Percentiles rank a stretch among this genome's conserved stretches.
These are phyloP conservation scores for Proisotoma minuta DNA, from an alignment of 2,888 invertebrate genomes.

Conservation along the genomic window DNA sequence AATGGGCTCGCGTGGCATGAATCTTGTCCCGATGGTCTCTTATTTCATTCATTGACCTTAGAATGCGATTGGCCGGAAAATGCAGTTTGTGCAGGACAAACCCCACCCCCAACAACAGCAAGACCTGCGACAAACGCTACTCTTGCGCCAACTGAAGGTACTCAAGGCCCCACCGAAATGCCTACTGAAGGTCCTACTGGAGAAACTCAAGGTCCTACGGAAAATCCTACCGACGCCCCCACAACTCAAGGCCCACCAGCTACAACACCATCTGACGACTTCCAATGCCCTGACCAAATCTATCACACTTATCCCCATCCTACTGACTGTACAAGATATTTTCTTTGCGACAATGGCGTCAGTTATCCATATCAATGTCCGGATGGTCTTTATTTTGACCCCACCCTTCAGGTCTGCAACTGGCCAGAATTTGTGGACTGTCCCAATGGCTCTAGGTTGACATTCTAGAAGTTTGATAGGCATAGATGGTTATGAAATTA, in stretches of 20 bases:
- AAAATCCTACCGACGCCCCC: no score
- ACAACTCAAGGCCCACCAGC: background rate
- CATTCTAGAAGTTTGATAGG: background rate
- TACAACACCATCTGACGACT: background rate
- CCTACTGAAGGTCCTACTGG: background rate
- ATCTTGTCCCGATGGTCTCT: conserved; percentile 4
- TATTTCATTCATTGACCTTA: background rate
- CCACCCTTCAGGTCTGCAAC: conserved; percentile 15
- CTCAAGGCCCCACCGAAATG: background rate
- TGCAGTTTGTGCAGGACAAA: background rate
- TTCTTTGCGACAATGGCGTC: background rate
- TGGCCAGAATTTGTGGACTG: conserved; percentile 29
- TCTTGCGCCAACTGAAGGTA: background rate
- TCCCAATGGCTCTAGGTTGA: background rate
- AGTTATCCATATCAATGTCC: conserved; percentile 8
- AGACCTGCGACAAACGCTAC: background rate
- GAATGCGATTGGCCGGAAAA: conserved; percentile 7
- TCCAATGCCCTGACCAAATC: background rate
- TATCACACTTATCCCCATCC: background rate
- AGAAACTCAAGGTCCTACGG: background rate
- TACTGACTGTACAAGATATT: background rate
- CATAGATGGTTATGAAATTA: background rate
- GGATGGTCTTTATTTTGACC: conserved; percentile 29
- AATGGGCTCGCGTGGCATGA: conserved; percentile 14
- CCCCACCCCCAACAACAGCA: background rate